These are phyloP conservation scores for Stenopsyche tienmushanensis DNA, from an alignment of 1,140 invertebrate species.

Conservation along the genomic window DNA sequence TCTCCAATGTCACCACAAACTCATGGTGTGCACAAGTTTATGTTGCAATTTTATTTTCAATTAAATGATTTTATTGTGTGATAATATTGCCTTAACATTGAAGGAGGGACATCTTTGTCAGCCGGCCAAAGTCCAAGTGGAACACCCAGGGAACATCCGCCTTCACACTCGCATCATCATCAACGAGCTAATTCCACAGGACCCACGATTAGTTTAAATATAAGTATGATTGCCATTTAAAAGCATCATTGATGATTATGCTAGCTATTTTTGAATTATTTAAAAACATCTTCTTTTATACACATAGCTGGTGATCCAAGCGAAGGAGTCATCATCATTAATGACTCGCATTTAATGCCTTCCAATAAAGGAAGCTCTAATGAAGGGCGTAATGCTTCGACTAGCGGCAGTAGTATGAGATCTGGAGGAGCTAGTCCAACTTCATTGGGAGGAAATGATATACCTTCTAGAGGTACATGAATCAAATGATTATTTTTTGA, in stretches of 20 bases:
- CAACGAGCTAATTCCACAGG: slow-evolving; percentile 54
- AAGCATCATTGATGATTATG: background rate
- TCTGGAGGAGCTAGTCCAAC: slow-evolving; percentile 32
- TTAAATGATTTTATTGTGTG: too few species aligned
- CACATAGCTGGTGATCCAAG: slow-evolving; percentile 50
- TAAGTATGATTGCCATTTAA: slow-evolving; percentile 44
- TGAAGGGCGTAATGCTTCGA: slow-evolving; percentile 9
- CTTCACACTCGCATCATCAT: slow-evolving; percentile 51
- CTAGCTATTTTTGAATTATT: background rate
- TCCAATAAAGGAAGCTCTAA: slow-evolving; percentile 20
- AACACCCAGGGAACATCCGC: slow-evolving; percentile 32
- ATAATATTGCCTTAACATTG: background rate
- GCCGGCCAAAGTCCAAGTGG: slow-evolving; percentile 38
- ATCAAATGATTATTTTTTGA: too few species aligned
- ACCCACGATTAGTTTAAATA: slow-evolving; percentile 55
- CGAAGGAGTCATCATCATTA: slow-evolving; percentile 54
- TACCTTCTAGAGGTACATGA: slow-evolving; percentile 27
- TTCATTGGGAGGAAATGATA: slow-evolving; percentile 27
- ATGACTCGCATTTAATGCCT: slow-evolving; percentile 49
- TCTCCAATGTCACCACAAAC: slow-evolving; percentile 50
- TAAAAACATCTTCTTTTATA: background rate
- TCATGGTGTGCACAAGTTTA: slow-evolving; percentile 44
- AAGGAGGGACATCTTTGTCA: slow-evolving; percentile 35
- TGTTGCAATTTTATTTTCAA: background rate
- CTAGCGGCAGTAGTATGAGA: slow-evolving; percentile 14